Evolutionary conservation across 2,888 invertebrate genomes (phyloP), one percentile per base, ranked within the genome.

Genomic region (Panzeria rudis): DNA sequence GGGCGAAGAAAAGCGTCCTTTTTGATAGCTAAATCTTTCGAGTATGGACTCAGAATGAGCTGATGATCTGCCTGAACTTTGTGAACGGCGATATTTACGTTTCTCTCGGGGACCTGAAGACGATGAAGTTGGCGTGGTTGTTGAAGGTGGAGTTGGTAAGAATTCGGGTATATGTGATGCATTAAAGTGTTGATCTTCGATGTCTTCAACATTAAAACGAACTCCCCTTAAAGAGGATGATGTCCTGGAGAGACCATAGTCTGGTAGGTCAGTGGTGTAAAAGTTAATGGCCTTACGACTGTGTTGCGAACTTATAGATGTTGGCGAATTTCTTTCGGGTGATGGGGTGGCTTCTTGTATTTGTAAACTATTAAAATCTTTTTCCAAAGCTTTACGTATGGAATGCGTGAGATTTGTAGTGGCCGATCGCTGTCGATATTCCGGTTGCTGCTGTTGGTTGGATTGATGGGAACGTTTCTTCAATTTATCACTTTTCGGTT

Each of bases 1-100:
- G 3, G 92, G 92, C 4, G 93, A 91, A 0, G 92, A 92, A 50
- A 90, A 89, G 0, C 91, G 89, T 0, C 91, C 90, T 59, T 91
- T 92, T 76, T 90, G 89, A 68, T 89, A 89, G 80, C 93, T 92
- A 20, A 92, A 89, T 3, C 92, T 88, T 86, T 92, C 92, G 52
- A 93, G 83, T 13, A 92, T 92, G 15, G 92, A 92, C 15, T 86
- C 87, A 5, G 91, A 90, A 9, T 88, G 87, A 11, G 88, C 87
- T 62, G 89, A 79, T 56, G 89, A 86, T n/a, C 87, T 87, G 11
- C 87, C 86, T 1, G 88, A 83, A 64, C 91, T 90, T 7, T 90
- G 91, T 13, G 92, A 89, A 44, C 92, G 91, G 0, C 91, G 90
- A 84, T 90, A 91, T 77, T 91, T 91, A 11, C 91, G 89, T 86